phyloP scores from a whole-genome alignment of 2,888 invertebrate species.

The Amphipoea lucens region DNA sequence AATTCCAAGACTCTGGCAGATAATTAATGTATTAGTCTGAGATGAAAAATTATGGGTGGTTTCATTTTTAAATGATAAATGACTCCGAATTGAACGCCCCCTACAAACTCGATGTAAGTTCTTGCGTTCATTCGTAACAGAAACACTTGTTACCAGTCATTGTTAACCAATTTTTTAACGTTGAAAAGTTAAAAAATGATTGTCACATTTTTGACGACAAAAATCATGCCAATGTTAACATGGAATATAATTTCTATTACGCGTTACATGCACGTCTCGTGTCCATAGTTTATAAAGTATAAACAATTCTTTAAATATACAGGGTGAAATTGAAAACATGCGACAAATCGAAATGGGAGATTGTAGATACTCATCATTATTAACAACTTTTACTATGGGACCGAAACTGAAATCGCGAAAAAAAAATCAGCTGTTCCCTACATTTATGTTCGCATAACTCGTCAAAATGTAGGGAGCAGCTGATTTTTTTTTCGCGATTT shows the following conservation, averaged over 20 bases:
- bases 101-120: not conserved
- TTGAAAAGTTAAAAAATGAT: not conserved
- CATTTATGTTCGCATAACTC: too few species aligned
- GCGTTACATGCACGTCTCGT: conserved; percentile 35
- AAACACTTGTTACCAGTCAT: conserved; percentile 10
- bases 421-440: too few species aligned
- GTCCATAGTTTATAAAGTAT: conserved; percentile 46
- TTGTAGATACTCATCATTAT: too few species aligned
- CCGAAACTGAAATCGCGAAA: too few species aligned
- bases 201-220: conserved; percentile 11
- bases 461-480: too few species aligned
- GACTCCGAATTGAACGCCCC: conserved; percentile 8
- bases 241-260: conserved; percentile 49
- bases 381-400: too few species aligned
- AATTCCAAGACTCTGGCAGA: conserved; percentile 2
- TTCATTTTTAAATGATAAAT: conserved; percentile 22
- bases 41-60: not conserved
- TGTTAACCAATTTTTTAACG: not conserved
- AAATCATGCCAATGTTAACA: conserved; percentile 39
- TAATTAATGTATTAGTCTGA: not conserved
- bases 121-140: not conserved
- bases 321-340: too few species aligned
- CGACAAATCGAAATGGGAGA: too few species aligned
- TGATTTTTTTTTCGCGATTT: too few species aligned
- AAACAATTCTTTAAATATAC: conserved; percentile 50